Conservation (phyloP, 1,140 invertebrate species). For the Sarcophaga bullata region DNA sequence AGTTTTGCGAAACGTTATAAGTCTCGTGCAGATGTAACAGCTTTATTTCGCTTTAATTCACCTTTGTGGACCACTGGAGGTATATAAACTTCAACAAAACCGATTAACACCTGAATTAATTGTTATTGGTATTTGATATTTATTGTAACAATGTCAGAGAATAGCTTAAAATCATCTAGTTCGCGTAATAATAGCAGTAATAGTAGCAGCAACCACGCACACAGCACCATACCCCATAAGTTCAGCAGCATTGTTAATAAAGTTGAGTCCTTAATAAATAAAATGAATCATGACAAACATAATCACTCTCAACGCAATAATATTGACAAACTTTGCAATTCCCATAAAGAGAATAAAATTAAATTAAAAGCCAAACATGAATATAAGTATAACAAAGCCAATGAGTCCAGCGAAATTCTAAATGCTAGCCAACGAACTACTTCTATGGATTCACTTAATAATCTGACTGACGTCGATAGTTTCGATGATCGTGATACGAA, state of each 20-base stretch:
- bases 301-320: slow-evolving; percentile 51
- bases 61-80: not conserved
- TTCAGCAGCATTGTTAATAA: slow-evolving; percentile 64
- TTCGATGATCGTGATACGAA: slow-evolving; percentile 47
- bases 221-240: slow-evolving; percentile 49
- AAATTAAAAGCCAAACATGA: slow-evolving; percentile 1
- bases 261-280: slow-evolving; percentile 64
- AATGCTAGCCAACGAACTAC: slow-evolving; percentile 56
- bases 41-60: not conserved
- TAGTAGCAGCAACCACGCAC: not conserved
- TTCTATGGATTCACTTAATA: slow-evolving; percentile 74
- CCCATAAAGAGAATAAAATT: not conserved
- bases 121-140: not conserved
- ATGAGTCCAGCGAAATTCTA: not conserved
- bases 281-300: slow-evolving; percentile 63
- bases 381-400: not conserved
- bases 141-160: slow-evolving; percentile 43
- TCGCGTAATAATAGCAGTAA: not conserved
- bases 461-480: slow-evolving; percentile 68
- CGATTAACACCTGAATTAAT: not conserved
- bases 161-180: not conserved
- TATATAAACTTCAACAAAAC: not conserved
- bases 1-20: not conserved
- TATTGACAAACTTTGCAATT: slow-evolving; percentile 9
- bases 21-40: not conserved